phyloP scores from a whole-genome alignment of 1,140 invertebrate species.

The Heliconius nattereri region DNA sequence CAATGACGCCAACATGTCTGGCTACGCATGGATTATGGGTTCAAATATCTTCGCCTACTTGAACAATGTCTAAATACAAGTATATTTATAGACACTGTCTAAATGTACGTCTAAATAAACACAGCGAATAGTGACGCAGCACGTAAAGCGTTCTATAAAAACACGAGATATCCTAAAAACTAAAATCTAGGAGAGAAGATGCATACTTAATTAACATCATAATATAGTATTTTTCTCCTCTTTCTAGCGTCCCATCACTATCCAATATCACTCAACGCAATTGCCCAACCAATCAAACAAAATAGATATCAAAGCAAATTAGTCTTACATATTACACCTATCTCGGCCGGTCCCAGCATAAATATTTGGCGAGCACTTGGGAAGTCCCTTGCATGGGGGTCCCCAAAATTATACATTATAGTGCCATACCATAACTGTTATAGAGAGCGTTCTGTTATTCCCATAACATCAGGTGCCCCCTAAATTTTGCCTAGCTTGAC shows the following conservation, averaged over 20 bases:
- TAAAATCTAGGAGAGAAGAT: no score
- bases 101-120: background rate
- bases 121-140: no score
- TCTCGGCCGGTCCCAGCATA: conserved; percentile 3
- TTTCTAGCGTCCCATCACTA: background rate
- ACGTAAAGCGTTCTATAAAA: no score
- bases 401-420: conserved; percentile 16
- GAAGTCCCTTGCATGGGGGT: conserved; percentile 10
- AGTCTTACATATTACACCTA: conserved; percentile 6
- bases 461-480: conserved; percentile 30
- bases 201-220: no score
- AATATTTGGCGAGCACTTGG: conserved; percentile 23
- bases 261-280: background rate
- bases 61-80: background rate
- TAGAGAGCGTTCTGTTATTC: conserved; percentile 29
- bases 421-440: conserved; percentile 20
- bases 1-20: background rate
- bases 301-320: conserved; percentile 12
- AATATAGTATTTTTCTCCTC: no score
- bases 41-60: background rate
- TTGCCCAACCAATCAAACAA: background rate
- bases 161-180: no score
- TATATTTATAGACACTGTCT: background rate
- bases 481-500: conserved; percentile 16
- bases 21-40: background rate